Conservation (phyloP, 2,888 invertebrate genomes). For the Acleris sparsana region DNA sequence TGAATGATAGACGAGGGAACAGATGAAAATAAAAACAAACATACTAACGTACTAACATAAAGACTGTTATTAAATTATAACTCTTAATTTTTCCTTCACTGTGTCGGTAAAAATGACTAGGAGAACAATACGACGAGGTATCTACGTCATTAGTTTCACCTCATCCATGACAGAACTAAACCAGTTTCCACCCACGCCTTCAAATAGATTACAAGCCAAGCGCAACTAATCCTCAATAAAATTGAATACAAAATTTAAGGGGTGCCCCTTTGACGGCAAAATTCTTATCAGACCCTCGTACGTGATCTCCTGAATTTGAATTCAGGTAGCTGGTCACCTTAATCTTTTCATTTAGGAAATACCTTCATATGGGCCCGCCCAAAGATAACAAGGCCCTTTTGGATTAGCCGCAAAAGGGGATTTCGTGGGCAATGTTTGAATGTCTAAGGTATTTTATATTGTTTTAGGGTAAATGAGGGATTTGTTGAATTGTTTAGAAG, state of each 20-base stretch:
- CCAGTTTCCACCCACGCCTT: too few species aligned
- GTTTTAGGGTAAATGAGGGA: slow-evolving; percentile 26
- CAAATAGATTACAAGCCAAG: too few species aligned
- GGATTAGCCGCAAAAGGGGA: slow-evolving; percentile 44
- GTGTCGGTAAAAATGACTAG: too few species aligned
- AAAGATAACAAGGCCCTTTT: slow-evolving; percentile 54
- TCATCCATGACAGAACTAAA: too few species aligned
- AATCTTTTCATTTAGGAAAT: slow-evolving; percentile 69
- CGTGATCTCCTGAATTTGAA: slow-evolving; percentile 58
- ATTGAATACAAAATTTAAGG: slow-evolving; percentile 27
- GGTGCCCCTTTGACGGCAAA: slow-evolving; percentile 33
- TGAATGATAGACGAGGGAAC: too few species aligned
- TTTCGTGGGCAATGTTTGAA: slow-evolving; percentile 50
- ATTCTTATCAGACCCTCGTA: slow-evolving; percentile 38
- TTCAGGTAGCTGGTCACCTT: slow-evolving; percentile 56
- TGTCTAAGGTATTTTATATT: slow-evolving; percentile 33
- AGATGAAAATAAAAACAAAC: too few species aligned
- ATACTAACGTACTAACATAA: too few species aligned
- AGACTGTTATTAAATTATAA: too few species aligned
- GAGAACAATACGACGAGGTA: too few species aligned
- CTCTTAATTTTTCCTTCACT: too few species aligned
- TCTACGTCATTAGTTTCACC: too few species aligned
- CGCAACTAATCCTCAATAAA: slow-evolving; percentile 27
- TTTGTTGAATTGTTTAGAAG: not conserved
- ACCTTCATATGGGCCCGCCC: slow-evolving; percentile 43